A percentile compares a stretch with the other conserved stretches of the same genome.
Conservation (phyloP, 2,797 vertebrate genomes). For the Labroides dimidiatus region DNA sequence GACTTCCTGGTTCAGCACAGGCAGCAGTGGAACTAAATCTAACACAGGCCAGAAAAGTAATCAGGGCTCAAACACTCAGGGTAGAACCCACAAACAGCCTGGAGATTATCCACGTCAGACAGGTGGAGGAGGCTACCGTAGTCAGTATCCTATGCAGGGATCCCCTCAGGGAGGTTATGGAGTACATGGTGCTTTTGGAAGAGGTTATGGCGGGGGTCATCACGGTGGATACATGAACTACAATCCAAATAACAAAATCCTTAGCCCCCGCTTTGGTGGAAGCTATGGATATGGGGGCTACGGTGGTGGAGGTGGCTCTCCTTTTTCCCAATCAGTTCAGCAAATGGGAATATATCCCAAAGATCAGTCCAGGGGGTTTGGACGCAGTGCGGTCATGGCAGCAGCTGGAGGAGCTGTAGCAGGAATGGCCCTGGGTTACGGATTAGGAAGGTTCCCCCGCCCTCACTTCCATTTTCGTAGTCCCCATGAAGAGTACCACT, state of each 20-base stretch:
- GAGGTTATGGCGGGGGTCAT: constrained; percentile 16
- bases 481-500: constrained; percentile 72
- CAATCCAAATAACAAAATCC: constrained; percentile 80
- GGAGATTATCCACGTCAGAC: constrained; percentile 5
- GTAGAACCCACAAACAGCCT: constrained; percentile 29
- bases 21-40: constrained; percentile 33
- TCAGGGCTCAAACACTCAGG: constrained; percentile 13
- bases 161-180: constrained; percentile 31
- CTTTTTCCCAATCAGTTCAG: constrained; percentile 73
- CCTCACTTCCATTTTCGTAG: constrained; percentile 70
- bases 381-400: constrained; percentile 70
- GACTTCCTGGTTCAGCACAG: constrained; percentile 32
- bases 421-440: constrained; percentile 82
- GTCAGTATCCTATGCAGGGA: constrained; percentile 35
- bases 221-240: constrained; percentile 73
- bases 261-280: constrained; percentile 77
- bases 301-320: constrained; percentile 63
- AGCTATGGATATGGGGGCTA: constrained; percentile 68
- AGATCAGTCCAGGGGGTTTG: constrained; percentile 73
- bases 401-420: constrained; percentile 72
- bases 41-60: constrained; percentile 32
- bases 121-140: constrained; percentile 42
- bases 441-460: constrained; percentile 76
- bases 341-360: constrained; percentile 66
- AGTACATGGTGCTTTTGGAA: constrained; percentile 11